These are phyloP conservation scores for Portunus trituberculatus DNA, from an alignment of 1,140 invertebrate species.

Conservation along the genomic window DNA sequence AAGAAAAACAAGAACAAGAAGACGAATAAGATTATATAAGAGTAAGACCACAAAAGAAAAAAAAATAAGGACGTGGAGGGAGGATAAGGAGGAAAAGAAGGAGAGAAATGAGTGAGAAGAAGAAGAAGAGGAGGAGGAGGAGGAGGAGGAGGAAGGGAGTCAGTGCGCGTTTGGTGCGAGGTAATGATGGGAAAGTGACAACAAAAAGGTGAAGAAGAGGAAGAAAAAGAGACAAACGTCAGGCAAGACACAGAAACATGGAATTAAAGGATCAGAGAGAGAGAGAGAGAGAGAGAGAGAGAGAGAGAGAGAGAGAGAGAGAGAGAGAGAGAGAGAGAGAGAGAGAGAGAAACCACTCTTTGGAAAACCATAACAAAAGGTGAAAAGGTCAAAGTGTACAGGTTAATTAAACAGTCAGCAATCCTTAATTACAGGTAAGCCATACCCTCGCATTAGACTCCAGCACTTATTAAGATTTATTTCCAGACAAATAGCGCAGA, in stretches of 20 bases:
- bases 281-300: background rate
- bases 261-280: background rate
- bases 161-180: background rate
- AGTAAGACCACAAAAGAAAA: background rate
- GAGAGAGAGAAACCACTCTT: background rate
- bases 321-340: background rate
- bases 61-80: background rate
- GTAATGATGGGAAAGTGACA: background rate
- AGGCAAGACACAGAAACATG: background rate
- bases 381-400: background rate
- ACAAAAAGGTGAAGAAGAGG: background rate
- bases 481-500: too few species aligned
- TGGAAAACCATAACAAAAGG: background rate
- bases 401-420: too few species aligned
- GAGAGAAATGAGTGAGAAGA: background rate
- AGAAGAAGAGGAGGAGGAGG: background rate
- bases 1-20: background rate
- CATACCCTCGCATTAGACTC: too few species aligned
- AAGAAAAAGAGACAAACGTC: background rate
- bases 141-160: background rate
- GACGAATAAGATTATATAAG: background rate
- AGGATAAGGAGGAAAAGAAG: background rate
- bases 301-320: background rate
- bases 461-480: too few species aligned
- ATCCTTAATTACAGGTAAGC: too few species aligned